Conservation (phyloP, 2,797 vertebrate genomes). For the Gephyroberyx darwinii region DNA sequence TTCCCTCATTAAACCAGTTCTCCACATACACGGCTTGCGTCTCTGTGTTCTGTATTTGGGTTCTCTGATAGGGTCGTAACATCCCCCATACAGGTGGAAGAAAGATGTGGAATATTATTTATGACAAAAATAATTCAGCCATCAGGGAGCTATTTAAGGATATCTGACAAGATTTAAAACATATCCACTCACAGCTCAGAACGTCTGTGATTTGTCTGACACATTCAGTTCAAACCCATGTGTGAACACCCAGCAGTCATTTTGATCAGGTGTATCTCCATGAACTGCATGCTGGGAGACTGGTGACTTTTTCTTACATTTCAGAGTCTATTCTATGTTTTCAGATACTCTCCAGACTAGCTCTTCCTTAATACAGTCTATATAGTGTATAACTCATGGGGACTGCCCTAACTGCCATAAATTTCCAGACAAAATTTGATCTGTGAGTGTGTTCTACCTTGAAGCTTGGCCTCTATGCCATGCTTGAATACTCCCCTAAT, state of each 20-base stretch:
- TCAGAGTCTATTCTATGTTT: constrained; percentile 11
- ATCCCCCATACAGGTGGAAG: neutral
- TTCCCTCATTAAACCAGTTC: too few species aligned
- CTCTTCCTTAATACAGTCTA: constrained; percentile 16
- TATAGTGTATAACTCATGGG: constrained; percentile 46
- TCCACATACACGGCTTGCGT: too few species aligned
- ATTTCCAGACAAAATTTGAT: constrained; percentile 52
- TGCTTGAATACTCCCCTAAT: constrained; percentile 37
- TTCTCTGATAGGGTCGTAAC: too few species aligned
- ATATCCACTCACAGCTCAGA: too few species aligned
- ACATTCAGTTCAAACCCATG: too few species aligned
- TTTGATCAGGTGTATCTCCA: constrained; percentile 33
- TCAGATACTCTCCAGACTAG: constrained; percentile 4
- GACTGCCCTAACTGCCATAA: constrained; percentile 38
- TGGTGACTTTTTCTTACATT: constrained; percentile 22
- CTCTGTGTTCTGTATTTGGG: too few species aligned
- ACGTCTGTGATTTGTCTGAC: too few species aligned
- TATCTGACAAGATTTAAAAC: too few species aligned
- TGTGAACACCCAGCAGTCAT: neutral
- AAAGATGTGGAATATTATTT: too few species aligned
- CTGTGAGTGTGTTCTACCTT: constrained; percentile 23
- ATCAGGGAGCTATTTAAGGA: too few species aligned
- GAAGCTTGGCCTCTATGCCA: constrained; percentile 30
- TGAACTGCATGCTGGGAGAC: constrained; percentile 18
- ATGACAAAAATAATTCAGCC: too few species aligned